Conservation (phyloP, 2,113 vertebrate species). For the Trochalopteron elliotii region DNA sequence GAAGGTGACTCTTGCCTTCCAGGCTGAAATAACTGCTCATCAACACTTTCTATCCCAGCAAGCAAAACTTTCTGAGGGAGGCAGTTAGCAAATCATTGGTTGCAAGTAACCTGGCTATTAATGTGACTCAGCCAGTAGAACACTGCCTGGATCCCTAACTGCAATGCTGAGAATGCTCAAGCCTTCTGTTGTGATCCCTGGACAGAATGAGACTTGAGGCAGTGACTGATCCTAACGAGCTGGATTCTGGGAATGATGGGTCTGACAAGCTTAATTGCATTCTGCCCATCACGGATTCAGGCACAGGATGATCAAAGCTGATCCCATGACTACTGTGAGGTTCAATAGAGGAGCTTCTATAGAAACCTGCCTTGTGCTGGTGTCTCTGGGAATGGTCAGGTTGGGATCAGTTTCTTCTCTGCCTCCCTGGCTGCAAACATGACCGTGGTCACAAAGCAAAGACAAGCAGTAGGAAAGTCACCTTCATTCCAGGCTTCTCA, state of each 20-base stretch:
- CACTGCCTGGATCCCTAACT: background rate
- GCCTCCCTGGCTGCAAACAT: conserved; percentile 65
- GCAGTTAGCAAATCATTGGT: conserved; percentile 73
- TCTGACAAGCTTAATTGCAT: conserved; percentile 35
- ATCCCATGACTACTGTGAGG: conserved; percentile 63
- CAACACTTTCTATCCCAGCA: conserved; percentile 78
- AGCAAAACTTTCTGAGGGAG: conserved; percentile 75
- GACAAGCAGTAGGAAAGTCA: conserved; percentile 66
- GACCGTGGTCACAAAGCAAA: conserved; percentile 68
- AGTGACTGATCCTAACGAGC: conserved; percentile 65
- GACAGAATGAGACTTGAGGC: conserved; percentile 70
- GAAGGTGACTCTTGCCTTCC: conserved; percentile 74
- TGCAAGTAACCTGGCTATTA: conserved; percentile 39
- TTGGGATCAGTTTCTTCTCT: conserved; percentile 72
- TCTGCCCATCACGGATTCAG: conserved; percentile 52
- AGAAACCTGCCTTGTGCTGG: conserved; percentile 63
- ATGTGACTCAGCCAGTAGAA: background rate
- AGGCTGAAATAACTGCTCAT: conserved; percentile 78
- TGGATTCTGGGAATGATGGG: conserved; percentile 72
- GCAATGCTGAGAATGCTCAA: background rate
- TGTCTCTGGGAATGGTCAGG: conserved; percentile 68
- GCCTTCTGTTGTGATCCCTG: conserved; percentile 31
- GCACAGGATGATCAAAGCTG: conserved; percentile 73
- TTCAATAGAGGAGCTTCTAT: conserved; percentile 65
- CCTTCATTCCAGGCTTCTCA: conserved; percentile 72